Conservation (phyloP, 2,113 vertebrate species). For the Eptesicus fuscus region DNA sequence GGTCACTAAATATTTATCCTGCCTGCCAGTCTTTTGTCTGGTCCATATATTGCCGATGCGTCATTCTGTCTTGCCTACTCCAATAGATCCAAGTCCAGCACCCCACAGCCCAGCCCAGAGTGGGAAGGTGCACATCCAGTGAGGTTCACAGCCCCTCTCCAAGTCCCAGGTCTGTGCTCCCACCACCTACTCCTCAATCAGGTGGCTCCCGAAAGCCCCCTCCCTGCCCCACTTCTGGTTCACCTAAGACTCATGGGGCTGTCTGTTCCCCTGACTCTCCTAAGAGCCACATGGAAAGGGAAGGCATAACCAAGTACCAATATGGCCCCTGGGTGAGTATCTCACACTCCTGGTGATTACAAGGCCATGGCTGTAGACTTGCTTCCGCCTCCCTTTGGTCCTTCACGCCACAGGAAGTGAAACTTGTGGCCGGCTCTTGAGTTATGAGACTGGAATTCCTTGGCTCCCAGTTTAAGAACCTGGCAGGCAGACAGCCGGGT, state of each 20-base stretch:
- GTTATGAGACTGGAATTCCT: neutral
- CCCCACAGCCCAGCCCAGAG: neutral
- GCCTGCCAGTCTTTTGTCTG: neutral
- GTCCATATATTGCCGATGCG: neutral
- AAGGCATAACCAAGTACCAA: neutral
- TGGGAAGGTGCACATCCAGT: too few relatives aligned
- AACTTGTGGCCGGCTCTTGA: neutral
- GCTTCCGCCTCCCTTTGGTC: neutral
- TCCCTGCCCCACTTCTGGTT: neutral
- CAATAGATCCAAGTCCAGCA: neutral
- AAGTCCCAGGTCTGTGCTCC: neutral
- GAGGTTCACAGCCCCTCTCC: neutral
- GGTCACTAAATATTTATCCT: neutral
- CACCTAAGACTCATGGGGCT: neutral
- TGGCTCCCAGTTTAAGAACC: neutral
- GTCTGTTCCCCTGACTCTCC: neutral
- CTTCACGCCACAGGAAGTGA: neutral
- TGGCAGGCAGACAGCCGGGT: neutral
- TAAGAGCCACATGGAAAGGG: neutral
- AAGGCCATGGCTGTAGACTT: neutral
- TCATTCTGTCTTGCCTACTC: neutral
- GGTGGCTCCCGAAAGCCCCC: too few relatives aligned
- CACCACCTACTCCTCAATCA: neutral
- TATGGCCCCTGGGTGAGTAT: neutral
- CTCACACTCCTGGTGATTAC: neutral